phyloP scores from a whole-genome alignment of 2,888 invertebrate species.

The Hirtodrosophila confusa region DNA sequence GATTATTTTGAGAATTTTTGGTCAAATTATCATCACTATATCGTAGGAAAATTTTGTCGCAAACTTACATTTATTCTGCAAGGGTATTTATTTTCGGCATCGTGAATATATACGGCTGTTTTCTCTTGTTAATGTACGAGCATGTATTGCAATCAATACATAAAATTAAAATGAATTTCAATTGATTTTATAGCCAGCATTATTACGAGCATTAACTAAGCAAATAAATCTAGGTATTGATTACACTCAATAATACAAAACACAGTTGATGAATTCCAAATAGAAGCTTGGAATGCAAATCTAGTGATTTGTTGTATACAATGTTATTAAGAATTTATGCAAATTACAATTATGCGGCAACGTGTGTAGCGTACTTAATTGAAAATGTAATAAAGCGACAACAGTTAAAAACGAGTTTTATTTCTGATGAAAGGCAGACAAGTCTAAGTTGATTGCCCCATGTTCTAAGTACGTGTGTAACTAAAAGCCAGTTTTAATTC shows the following conservation, averaged over 20 bases:
- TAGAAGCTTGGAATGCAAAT: slow-evolving; percentile 30
- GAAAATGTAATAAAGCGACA: slow-evolving; percentile 18
- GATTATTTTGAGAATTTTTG: no score
- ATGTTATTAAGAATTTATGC: slow-evolving; percentile 33
- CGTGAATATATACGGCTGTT: no score
- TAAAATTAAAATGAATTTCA: no score
- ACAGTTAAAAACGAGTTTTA: slow-evolving; percentile 32
- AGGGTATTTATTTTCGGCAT: no score
- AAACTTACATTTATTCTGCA: no score
- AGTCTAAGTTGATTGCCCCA: slow-evolving; percentile 32
- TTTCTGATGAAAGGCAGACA: slow-evolving; percentile 34
- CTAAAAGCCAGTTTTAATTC: slow-evolving; percentile 38
- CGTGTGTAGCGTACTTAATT: slow-evolving; percentile 34
- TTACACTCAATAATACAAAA: slow-evolving; percentile 11
- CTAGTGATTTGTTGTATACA: slow-evolving; percentile 1
- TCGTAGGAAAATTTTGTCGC: no score
- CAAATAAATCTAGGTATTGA: slow-evolving; percentile 3
- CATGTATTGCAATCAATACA: no score
- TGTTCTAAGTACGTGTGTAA: slow-evolving; percentile 3
- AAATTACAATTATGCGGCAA: slow-evolving; percentile 22
- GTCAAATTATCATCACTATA: no score
- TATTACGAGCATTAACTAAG: no score
- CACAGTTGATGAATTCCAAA: slow-evolving; percentile 23
- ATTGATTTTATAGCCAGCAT: no score
- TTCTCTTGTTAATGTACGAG: no score